Evolutionary conservation across 1,140 invertebrate species (phyloP), one percentile per base, ranked within the genome.

Genomic region (Mya arenaria): DNA sequence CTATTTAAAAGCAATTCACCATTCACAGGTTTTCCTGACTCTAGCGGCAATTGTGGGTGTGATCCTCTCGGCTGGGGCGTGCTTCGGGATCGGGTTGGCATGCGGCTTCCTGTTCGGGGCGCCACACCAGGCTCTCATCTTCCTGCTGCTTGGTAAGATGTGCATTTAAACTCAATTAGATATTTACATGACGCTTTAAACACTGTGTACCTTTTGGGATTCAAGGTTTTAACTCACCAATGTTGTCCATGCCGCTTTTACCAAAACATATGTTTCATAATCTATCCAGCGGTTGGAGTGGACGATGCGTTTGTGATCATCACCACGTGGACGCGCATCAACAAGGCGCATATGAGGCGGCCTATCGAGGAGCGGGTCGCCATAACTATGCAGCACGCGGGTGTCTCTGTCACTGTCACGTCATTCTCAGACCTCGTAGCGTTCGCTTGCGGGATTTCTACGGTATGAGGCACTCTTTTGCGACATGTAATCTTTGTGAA

Each of bases 371-470:
- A 97, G 89, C 93, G 97, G 36, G 96, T 99, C 95, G 97, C 95
- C 0, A 93, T 95, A 55, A 97, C 96, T 92, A 94, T 98, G 89
- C 96, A 96, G 52, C 97, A 98, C 91, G 98, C 98, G 10, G 98
- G 97, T 0, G 97, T 99, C 19, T 99, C 98, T 6, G 98, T 99
- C 75, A 99, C 98, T 25, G 98, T 99, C 85, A 99, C 98, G 4
- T 98, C 98, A 0, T 94, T 99, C 32, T 99, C 98, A 0, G 97
- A 99, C 92, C 97, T 98, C 94, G 95, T 99, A 82, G 98, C 97
- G 30, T 98, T 99, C 92, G 97, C 96, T 92, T 98, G 99, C 72
- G 98, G 98, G 25, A 97, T 98, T 83, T 96, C 97, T 0, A 99
- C 99, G 90, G 97, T 97, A 8, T 97, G 97, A n/a, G n/a, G n/a